These are phyloP conservation scores for Parazoanthus darwini DNA, from an alignment of 92 coral and sea anemone species.

Conservation along the genomic window DNA sequence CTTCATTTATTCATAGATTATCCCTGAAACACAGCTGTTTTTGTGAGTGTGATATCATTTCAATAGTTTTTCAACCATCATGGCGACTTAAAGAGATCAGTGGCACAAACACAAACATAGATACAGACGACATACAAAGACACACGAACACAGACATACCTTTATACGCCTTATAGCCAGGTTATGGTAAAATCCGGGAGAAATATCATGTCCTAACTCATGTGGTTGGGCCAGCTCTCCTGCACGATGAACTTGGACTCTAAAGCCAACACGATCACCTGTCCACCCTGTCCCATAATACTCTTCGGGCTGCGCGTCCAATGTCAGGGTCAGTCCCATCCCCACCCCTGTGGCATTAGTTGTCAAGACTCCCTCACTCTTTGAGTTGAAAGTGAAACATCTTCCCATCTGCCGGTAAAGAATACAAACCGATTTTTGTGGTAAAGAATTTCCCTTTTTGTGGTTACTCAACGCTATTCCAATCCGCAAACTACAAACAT, in stretches of 20 bases:
- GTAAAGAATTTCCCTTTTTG: too few species aligned
- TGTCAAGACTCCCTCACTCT: neutral
- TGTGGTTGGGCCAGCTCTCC: constrained; percentile 9
- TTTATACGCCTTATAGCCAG: neutral
- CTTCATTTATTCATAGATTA: too few species aligned
- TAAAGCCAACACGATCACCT: constrained; percentile 24
- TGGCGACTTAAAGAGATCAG: too few species aligned
- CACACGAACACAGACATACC: too few species aligned
- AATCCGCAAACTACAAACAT: too few species aligned
- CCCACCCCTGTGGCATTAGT: neutral
- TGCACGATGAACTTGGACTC: constrained; percentile 15
- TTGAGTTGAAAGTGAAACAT: constrained; percentile 18
- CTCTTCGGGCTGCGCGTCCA: constrained; percentile 35
- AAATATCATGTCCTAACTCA: constrained; percentile 7
- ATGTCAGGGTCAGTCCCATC: neutral
- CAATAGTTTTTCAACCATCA: too few species aligned
- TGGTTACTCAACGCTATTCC: too few species aligned
- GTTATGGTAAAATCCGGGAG: constrained; percentile 26
- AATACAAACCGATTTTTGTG: neutral
- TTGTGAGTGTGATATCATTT: too few species aligned
- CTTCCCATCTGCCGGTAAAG: constrained; percentile 5
- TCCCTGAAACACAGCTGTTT: too few species aligned
- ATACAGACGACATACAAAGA: too few species aligned
- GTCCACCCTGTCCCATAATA: neutral
- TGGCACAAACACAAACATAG: too few species aligned